These are phyloP conservation scores for Tribolium madens DNA, from an alignment of 1,140 invertebrate species.

Conservation along the genomic window DNA sequence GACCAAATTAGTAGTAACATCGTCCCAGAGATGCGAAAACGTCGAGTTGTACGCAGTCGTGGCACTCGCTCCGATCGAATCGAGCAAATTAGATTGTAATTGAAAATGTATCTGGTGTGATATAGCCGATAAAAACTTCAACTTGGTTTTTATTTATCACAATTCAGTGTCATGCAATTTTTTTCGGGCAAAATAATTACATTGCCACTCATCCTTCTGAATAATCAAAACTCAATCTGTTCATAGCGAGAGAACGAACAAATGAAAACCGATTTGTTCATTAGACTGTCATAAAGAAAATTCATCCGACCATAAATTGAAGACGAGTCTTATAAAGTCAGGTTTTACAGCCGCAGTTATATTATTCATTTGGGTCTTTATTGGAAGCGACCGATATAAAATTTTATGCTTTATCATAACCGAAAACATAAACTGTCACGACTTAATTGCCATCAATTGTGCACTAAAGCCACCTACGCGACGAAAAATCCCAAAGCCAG, in stretches of 20 bases:
- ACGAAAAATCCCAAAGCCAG: neutral
- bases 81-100: slow-evolving; percentile 32
- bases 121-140: slow-evolving; percentile 19
- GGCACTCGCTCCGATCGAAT: neutral
- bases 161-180: slow-evolving; percentile 2
- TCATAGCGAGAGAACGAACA: neutral
- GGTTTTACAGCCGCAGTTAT: slow-evolving; percentile 11
- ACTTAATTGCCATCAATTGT: neutral
- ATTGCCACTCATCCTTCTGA: slow-evolving; percentile 22
- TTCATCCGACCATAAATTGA: too few species aligned
- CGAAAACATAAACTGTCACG: slow-evolving; percentile 7
- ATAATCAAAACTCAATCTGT: slow-evolving; percentile 26
- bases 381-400: slow-evolving; percentile 8
- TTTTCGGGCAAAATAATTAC: neutral
- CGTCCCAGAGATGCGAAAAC: neutral
- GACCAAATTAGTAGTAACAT: neutral
- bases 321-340: neutral
- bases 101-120: slow-evolving; percentile 21
- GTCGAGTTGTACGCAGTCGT: slow-evolving; percentile 4
- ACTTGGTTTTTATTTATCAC: neutral
- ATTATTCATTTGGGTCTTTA: slow-evolving; percentile 19
- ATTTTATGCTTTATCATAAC: slow-evolving; percentile 8
- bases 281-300: too few species aligned
- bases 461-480: too few species aligned
- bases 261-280: neutral